Evolutionary conservation across 1,140 invertebrate species (phyloP), one percentile per base, ranked within the genome.

Genomic region (Drosophila sturtevanti): DNA sequence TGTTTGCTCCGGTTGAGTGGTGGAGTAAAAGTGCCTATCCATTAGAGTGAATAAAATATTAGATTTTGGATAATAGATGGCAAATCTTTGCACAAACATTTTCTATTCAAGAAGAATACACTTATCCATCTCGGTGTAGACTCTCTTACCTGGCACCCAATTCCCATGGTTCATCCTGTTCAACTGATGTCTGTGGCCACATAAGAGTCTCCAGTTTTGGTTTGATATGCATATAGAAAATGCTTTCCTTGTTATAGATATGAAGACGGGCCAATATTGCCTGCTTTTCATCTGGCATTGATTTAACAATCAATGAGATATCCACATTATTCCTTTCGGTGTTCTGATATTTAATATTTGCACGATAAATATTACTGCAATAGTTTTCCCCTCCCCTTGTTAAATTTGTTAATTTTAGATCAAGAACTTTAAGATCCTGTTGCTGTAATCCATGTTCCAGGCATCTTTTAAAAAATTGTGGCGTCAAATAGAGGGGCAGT

Each of bases 21-120:
- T 90, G 11, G 90, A 89, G 51, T 85, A 91, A 81, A 92, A 95
- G 24, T 94, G 94, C 7, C 92, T 84, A n/a, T n/a, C n/a, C n/a
- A n/a, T n/a, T n/a, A n/a, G n/a, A 24, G 4, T 24, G 4, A 24
- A 4, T 0, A 12, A 41, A 7, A 10, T 9, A 5, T 37, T 18
- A 1, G 1, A 44, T 1, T 3, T 5, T 4, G 4, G 1, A 1
- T 18, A 16, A 44, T 21, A 18, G 14, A 0, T 9, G 0, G 1
- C 3, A 3, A 1, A 21, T 48, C 16, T 11, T 1, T 31, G 27
- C 4, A 31, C 2, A 31, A 31, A 1, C 6, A 6, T 7, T 24
- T 24, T 3, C 22, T 24, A 3, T 4, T 24, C 2, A 24, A 0
- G 22, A 24, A 24, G 22, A 24, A 24, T 24, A 4, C 2, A 24